Base-by-base conservation (phyloP, 2,113 vertebrate genomes). In the Microtus oregoni region DNA sequence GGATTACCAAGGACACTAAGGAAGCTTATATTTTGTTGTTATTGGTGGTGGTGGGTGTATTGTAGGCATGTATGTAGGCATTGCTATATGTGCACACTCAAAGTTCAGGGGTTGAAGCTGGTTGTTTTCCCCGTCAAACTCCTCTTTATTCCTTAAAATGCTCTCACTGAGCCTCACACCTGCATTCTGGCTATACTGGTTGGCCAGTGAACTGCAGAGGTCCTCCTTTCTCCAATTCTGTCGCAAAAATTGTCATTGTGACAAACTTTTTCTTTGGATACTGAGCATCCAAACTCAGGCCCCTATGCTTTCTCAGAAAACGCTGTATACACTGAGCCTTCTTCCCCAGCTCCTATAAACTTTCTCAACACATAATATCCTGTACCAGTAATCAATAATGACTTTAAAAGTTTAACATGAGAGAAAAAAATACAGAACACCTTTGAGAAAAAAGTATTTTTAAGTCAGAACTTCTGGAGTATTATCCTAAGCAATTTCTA, bases 381-480 rank as follows among this genome's bases (percentile, higher is more conserved):
- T 95, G 86, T 96, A 97, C 90, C 87, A 96, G 52, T 92, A 87
- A 94, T 97, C 97, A 97, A 3, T 98, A 82, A 81, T 61, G 0
- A 79, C 76, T 96, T n/a, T 73, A 12, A 73, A 72, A n/a, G 32
- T 38, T 72, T 50, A 86, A 68, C 3, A 19, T 68, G 30, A 76
- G 67, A 24, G 61, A 7, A 93, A 63, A 52, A 32, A 65, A 83
- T 44, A 38, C 22, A 44, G 19, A 92, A 93, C 3, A 88, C 1
- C 47, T 90, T 93, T 90, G 82, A 86, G 19, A 50, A 15, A 15
- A 68, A 86, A 70, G 26, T 1, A 7, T 52, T 50, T 70, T 19
- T 17, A 87, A 70, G 44, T 70, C 44, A n/a, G 20, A 87, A 87
- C 11, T 95, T 28, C 47, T 86, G 5, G 3, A 63, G 8, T 92